A percentile compares a stretch with the other conserved stretches of the same genome.
These are phyloP conservation scores for Cisticola juncidis DNA, from an alignment of 2,113 vertebrate species.

Conservation along the genomic window DNA sequence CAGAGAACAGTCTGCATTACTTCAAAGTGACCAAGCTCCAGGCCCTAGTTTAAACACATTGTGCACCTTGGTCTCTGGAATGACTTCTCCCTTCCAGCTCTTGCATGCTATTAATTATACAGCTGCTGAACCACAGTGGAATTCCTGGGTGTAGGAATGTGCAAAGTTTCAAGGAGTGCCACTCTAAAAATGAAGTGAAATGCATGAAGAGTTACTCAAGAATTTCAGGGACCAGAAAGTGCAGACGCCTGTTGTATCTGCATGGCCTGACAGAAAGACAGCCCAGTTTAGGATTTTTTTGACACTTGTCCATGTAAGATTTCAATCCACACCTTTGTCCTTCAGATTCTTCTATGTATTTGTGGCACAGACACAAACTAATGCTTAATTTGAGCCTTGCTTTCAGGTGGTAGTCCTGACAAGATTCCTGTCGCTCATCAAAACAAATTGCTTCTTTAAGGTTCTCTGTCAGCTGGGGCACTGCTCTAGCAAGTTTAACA, in stretches of 20 bases:
- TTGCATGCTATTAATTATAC: neutral
- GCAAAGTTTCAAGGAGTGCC: neutral
- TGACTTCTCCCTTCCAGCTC: neutral
- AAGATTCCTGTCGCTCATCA: neutral
- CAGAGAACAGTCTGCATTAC: neutral
- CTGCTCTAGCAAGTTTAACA: neutral
- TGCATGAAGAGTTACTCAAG: neutral
- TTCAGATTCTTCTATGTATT: neutral
- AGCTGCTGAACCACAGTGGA: neutral
- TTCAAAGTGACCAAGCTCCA: neutral
- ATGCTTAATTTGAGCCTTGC: neutral
- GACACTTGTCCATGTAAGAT: neutral
- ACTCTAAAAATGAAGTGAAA: neutral
- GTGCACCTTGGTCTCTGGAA: neutral
- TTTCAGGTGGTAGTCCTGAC: neutral
- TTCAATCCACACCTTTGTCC: neutral
- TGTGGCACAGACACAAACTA: neutral
- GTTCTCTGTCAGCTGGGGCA: neutral
- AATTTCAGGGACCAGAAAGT: neutral
- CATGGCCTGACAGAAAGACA: neutral
- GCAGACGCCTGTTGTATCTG: neutral
- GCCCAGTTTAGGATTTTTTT: neutral
- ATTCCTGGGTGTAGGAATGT: neutral
- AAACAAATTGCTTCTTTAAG: neutral
- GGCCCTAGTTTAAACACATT: neutral